Evolutionary conservation across 2,797 vertebrate genomes (phyloP).

Genomic region (Anableps anableps): DNA sequence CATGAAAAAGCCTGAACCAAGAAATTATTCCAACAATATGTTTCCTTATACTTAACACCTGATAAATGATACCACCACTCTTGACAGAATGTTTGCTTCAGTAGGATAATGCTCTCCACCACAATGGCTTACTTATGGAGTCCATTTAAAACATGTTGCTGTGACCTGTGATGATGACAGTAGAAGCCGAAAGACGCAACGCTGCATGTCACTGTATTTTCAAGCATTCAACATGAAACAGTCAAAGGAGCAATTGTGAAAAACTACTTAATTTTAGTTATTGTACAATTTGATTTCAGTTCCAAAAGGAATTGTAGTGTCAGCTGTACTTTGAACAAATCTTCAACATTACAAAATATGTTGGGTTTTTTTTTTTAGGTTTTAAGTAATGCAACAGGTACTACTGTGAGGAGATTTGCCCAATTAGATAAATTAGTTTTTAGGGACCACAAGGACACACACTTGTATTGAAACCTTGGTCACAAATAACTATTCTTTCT

Average conservation of each 20-base stretch:
- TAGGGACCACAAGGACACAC: not conserved
- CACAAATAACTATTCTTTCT: not conserved
- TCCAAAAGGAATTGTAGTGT: not conserved
- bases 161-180: conserved; percentile 16
- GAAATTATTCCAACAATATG: conserved; percentile 56
- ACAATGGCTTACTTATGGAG: conserved; percentile 4
- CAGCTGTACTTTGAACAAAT: not conserved
- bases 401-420: not conserved
- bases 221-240: not conserved
- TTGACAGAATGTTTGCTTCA: conserved; percentile 46
- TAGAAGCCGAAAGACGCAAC: conserved; percentile 2
- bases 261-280: not conserved
- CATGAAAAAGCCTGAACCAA: conserved; percentile 34
- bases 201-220: not conserved
- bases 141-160: conserved; percentile 22
- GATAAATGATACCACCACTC: conserved; percentile 45
- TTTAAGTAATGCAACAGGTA: not conserved
- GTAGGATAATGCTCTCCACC: conserved; percentile 25
- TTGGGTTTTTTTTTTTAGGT: not conserved
- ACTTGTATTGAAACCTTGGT: not conserved
- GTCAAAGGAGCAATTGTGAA: not conserved
- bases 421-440: not conserved
- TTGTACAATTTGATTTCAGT: not conserved
- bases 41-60: conserved; percentile 40
- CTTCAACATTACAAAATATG: not conserved